Evolutionary conservation across 2,797 vertebrate species (phyloP), one percentile per base, ranked within the genome.

Genomic region (Acropternis orthonyx): DNA sequence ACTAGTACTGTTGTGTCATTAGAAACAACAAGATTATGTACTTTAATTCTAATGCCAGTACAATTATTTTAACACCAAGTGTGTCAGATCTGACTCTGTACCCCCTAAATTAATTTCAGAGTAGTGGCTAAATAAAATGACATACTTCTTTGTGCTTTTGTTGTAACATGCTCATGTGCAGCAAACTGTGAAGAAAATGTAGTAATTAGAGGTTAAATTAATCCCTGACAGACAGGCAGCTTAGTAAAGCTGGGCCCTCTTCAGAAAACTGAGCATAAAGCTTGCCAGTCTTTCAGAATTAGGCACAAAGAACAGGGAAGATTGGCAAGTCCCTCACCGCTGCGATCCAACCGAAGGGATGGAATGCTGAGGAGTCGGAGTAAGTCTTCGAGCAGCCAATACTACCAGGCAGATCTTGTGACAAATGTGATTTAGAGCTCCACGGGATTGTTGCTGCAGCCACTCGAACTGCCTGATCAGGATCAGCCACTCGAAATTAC

Each of bases 141-240:
- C 96, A 97, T 95, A 95, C 86, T 97, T 97, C 97, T 97, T 96
- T 97, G 95, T 97, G 97, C 97, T 97, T 98, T 97, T 97, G 97
- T 97, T 97, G 92, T 92, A 97, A 97, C 97, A 97, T 26, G 89
- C 95, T 97, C 95, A 93, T 97, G 52, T 95, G 95, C 96, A 97
- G 97, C 97, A 97, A 97, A 98, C 97, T 97, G 96, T 66, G 92
- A 97, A 97, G 96, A 97, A 97, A 98, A 98, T 97, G 97, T 96
- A 97, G 96, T 98, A 98, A 98, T 98, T 98, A 98, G 97, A 98
- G 97, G 97, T 98, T 98, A 97, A 98, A 98, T 98, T 97, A 98
- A 98, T 98, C 96, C 97, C 97, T 97, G 97, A 97, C 97, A 98
- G 97, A 98, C 97, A 98, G 93, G 97, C 85, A 36, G 96, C 94